phyloP scores from a whole-genome alignment of 2,797 vertebrate species.

The Phyllotis vaccarum region DNA sequence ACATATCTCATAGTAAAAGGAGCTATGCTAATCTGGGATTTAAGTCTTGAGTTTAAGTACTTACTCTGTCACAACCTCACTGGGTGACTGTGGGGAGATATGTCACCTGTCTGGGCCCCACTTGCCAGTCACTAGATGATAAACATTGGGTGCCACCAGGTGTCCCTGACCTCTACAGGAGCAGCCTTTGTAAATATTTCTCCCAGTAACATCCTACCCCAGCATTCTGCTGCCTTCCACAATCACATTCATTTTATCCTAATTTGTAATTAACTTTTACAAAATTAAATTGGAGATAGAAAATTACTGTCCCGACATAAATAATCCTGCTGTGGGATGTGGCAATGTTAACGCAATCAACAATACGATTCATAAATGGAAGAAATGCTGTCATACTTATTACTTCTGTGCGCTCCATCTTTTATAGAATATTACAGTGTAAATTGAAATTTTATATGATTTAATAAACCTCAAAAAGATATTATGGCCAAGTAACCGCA shows the following conservation, averaged over 20 bases:
- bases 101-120: background rate
- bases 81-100: background rate
- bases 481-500: constrained; percentile 87
- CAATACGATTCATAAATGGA: constrained; percentile 84
- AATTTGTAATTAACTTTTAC: constrained; percentile 89
- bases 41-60: background rate
- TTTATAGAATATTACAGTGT: constrained; percentile 87
- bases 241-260: constrained; percentile 86
- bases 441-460: constrained; percentile 90
- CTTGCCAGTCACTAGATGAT: background rate
- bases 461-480: constrained; percentile 90
- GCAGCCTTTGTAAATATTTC: constrained; percentile 28
- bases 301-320: constrained; percentile 87
- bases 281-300: constrained; percentile 88
- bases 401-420: constrained; percentile 86
- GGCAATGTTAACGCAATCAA: constrained; percentile 87
- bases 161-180: background rate
- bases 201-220: constrained; percentile 71
- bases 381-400: constrained; percentile 87
- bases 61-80: background rate
- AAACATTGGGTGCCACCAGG: background rate
- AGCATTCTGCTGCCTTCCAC: constrained; percentile 82
- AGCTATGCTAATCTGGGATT: background rate
- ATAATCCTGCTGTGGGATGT: constrained; percentile 86
- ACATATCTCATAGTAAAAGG: background rate